Conservation (phyloP, 2,888 invertebrate species). For the Drosophila neonasuta region DNA sequence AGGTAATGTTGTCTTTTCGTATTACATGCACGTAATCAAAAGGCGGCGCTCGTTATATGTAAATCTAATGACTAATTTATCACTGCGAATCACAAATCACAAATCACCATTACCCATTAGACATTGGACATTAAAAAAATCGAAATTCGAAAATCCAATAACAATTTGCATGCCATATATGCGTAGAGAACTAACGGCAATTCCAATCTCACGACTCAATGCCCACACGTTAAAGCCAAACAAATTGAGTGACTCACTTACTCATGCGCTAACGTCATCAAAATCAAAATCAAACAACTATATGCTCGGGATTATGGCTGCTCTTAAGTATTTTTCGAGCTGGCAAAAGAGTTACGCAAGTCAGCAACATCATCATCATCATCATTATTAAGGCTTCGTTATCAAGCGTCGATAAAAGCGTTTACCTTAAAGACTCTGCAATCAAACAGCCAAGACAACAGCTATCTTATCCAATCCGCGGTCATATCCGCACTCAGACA, state of each 20-base stretch:
- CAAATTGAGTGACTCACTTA: not conserved
- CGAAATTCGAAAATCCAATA: slow-evolving; percentile 6
- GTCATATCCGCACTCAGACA: slow-evolving; percentile 27
- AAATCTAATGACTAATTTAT: slow-evolving; percentile 51
- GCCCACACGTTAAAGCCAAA: slow-evolving; percentile 41
- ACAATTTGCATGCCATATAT: slow-evolving; percentile 52
- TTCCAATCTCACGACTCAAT: slow-evolving; percentile 32
- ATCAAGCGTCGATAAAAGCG: slow-evolving; percentile 64
- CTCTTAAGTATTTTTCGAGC: not conserved
- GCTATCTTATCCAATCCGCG: slow-evolving; percentile 63
- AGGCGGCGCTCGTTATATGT: slow-evolving; percentile 34
- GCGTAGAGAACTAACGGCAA: slow-evolving; percentile 59
- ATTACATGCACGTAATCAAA: slow-evolving; percentile 47
- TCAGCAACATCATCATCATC: not conserved
- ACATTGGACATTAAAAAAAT: not conserved
- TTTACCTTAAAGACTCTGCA: slow-evolving; percentile 46
- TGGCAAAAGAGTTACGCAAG: slow-evolving; percentile 42
- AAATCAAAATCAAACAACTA: slow-evolving; percentile 16
- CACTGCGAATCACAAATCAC: slow-evolving; percentile 16
- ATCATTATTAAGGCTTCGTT: slow-evolving; percentile 23
- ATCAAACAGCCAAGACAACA: slow-evolving; percentile 15
- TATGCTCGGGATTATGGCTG: slow-evolving; percentile 15
- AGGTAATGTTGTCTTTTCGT: slow-evolving; percentile 28
- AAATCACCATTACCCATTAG: slow-evolving; percentile 6
- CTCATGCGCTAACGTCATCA: slow-evolving; percentile 39